These are phyloP conservation scores for Rhinoderma darwinii DNA, from an alignment of 2,113 vertebrate genomes.

Conservation along the genomic window DNA sequence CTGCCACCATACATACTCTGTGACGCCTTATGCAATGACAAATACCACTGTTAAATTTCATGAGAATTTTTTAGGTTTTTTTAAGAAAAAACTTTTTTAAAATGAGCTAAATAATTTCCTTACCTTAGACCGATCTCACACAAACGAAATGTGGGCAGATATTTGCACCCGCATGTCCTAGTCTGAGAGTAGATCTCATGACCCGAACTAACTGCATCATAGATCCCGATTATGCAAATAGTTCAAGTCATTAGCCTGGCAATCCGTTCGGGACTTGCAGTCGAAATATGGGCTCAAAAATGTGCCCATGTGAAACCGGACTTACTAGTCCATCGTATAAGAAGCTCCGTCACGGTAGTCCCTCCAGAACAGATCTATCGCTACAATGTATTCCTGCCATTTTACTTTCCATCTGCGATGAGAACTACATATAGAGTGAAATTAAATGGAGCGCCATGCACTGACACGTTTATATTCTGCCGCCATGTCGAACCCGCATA, in stretches of 20 bases:
- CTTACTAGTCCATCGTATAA: neutral
- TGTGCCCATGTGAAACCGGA: neutral
- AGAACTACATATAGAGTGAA: neutral
- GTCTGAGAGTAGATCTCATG: no score
- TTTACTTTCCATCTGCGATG: neutral
- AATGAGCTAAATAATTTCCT: no score
- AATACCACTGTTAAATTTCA: no score
- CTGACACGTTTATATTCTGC: conserved; percentile 12
- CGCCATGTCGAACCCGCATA: neutral
- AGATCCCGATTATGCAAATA: neutral
- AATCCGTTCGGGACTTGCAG: neutral
- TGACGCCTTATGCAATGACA: no score
- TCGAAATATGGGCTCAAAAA: no score
- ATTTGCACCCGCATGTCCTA: no score
- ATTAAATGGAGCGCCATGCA: neutral
- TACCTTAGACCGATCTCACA: no score
- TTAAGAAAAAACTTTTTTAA: no score
- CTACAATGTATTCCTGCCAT: neutral
- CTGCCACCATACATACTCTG: no score
- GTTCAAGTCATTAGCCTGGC: neutral
- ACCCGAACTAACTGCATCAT: no score
- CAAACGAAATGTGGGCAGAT: no score
- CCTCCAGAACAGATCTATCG: neutral
- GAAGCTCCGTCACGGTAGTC: neutral
- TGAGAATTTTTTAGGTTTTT: no score